phyloP scores from a whole-genome alignment of 2,113 vertebrate species.

The Laticauda colubrina region DNA sequence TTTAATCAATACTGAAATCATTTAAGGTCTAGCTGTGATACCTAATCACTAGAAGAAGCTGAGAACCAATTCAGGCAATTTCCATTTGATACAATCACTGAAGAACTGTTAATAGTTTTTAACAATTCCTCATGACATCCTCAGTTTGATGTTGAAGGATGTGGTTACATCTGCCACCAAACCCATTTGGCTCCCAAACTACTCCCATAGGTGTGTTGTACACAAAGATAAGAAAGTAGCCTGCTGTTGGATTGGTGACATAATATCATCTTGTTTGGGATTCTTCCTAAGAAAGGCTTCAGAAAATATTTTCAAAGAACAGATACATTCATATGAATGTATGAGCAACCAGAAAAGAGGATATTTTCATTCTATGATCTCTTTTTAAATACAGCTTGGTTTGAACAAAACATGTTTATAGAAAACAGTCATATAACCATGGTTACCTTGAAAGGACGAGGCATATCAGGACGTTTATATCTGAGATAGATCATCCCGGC shows the following conservation, averaged over 20 bases:
- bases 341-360: background rate
- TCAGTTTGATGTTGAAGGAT: background rate
- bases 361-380: background rate
- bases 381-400: slow-evolving; percentile 1
- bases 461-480: slow-evolving; percentile 88
- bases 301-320: background rate
- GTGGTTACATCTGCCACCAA: background rate
- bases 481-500: slow-evolving; percentile 91
- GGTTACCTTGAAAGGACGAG: slow-evolving; percentile 93
- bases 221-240: background rate
- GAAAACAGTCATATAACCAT: slow-evolving; percentile 51
- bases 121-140: background rate
- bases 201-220: background rate
- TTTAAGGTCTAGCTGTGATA: background rate
- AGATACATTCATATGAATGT: background rate
- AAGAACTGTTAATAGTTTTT: background rate
- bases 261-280: background rate
- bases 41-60: background rate
- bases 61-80: background rate
- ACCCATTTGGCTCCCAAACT: background rate
- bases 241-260: background rate
- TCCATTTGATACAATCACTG: background rate
- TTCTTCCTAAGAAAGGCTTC: background rate
- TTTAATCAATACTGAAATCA: background rate
- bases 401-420: slow-evolving; percentile 52